Evolutionary conservation across 2,113 vertebrate species (phyloP).

Genomic region (Columba janthina): DNA sequence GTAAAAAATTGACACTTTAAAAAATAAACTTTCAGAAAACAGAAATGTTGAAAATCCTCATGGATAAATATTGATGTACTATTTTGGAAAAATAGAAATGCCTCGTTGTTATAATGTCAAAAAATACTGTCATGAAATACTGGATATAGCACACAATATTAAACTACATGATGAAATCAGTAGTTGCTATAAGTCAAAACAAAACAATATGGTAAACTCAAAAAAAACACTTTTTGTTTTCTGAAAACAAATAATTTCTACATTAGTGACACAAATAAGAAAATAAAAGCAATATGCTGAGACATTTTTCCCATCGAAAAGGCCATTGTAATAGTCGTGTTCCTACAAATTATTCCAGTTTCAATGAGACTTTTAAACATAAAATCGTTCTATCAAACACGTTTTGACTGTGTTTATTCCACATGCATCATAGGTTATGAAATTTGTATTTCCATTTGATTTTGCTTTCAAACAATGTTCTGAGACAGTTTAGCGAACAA

Average conservation of each 20-base stretch:
- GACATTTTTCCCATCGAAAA: neutral
- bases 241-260: conserved; percentile 25
- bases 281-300: conserved; percentile 35
- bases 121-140: neutral
- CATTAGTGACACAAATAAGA: conserved; percentile 7
- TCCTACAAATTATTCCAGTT: neutral
- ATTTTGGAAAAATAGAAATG: neutral
- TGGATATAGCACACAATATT: neutral
- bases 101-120: neutral
- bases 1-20: neutral
- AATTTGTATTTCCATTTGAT: conserved; percentile 1
- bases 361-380: conserved; percentile 16
- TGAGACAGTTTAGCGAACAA: neutral
- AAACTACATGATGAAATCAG: neutral
- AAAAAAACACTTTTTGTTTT: neutral
- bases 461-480: neutral
- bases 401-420: neutral
- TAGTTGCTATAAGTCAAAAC: neutral
- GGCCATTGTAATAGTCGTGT: neutral
- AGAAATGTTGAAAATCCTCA: neutral
- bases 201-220: neutral
- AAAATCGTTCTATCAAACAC: neutral
- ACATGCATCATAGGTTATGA: neutral
- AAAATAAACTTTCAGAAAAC: neutral
- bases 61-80: neutral